Conservation (phyloP, 2,113 vertebrate genomes). For the Phalacrocorax carbo region DNA sequence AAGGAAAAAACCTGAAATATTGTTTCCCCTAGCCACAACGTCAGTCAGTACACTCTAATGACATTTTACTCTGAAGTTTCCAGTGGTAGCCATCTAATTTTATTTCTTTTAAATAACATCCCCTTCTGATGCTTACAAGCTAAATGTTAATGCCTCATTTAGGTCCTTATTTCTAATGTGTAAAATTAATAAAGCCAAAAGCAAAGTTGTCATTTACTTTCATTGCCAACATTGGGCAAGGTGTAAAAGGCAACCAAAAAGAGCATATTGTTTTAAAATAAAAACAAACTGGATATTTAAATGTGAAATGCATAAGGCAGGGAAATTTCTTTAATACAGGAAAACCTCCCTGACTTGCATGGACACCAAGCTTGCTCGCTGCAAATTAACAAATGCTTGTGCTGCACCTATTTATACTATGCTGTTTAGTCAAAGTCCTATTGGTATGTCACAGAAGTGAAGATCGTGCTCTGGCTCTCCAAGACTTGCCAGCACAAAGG, state of each 20-base stretch:
- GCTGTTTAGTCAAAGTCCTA: background rate
- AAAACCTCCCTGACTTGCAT: background rate
- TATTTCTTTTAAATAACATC: constrained; percentile 1
- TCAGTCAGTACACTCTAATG: background rate
- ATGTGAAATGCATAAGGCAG: background rate
- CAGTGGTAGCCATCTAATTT: background rate
- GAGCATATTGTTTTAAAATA: background rate
- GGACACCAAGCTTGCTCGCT: background rate
- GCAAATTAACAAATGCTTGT: background rate
- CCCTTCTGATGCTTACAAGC: background rate
- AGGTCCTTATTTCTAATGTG: background rate
- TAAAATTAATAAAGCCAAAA: constrained; percentile 20
- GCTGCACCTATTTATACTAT: background rate
- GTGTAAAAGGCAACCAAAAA: background rate
- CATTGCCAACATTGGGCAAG: background rate
- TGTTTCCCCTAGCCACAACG: background rate
- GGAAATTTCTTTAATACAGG: background rate
- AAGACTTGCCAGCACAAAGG: background rate
- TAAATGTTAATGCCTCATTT: constrained; percentile 8
- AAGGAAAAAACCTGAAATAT: background rate
- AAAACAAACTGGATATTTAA: background rate
- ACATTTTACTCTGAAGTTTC: background rate
- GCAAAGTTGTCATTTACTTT: background rate
- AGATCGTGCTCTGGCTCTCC: background rate
- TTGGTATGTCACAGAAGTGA: background rate